Evolutionary conservation across 2,888 invertebrate genomes (phyloP), one percentile per base, ranked within the genome.

Genomic region (Nemotelus pantherinus): DNA sequence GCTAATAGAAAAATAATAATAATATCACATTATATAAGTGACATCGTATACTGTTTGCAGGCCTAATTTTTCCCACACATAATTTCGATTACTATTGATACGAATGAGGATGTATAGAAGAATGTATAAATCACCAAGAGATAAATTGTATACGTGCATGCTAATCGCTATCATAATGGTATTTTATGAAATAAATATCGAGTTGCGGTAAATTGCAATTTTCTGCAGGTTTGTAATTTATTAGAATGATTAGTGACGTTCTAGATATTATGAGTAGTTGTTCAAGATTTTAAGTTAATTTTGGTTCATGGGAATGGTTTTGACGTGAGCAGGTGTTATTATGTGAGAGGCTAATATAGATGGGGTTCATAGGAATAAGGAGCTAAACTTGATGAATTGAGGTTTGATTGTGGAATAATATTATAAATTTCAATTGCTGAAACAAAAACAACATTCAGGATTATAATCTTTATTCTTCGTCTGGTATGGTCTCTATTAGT

Each of bases 191-290:
- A 41, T 57, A 55, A 71, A 57, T 71, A 57, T 71, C 57, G 47
- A 47, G 7, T 45, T 55, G 55, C 55, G 71, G 55, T 71, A 71
- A 71, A 71, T 71, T 71, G 55, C 71, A 71, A 71, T 71, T 71
- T 71, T 71, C 71, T 71, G 57, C 55, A 57, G 57, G 71, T 57
- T 71, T 57, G 48, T 71, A 71, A 71, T 71, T 57, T 71, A 57
- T 71, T 57, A 57, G 44, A 71, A 55, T 71, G 57, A 71, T 71
- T 71, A 71, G 57, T 71, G 71, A 44, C 57, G 55, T 55, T 55
- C 71, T 71, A 55, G 41, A 53, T 55, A 55, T 71, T 71, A 71
- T 41, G 43, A 9, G 44, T 5, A 43, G 57, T 47, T 53, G 2
- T 71, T 71, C 25, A 25, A 43, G 10, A 43, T 55, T 71, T 41